phyloP scores from a whole-genome alignment of 2,797 vertebrate genomes.

The Phrynocephalus vlangalii region DNA sequence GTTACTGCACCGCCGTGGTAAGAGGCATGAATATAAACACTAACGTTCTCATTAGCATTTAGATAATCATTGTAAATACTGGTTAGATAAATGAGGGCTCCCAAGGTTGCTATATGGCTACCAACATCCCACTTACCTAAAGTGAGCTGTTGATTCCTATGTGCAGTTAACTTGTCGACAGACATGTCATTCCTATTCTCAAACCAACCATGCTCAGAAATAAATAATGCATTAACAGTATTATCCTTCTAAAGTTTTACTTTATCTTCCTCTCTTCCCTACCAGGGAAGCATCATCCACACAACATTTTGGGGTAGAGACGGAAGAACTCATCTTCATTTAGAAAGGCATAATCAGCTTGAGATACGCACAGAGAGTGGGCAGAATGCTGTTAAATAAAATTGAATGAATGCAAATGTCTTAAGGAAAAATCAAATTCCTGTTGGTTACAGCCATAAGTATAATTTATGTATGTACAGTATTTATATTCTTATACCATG shows the following conservation, averaged over 20 bases:
- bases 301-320: no score
- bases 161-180: constrained; percentile 44
- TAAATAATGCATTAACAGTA: background rate
- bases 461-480: no score
- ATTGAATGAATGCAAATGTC: no score
- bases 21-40: constrained; percentile 31
- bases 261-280: background rate
- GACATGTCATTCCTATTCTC: constrained; percentile 18
- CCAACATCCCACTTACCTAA: constrained; percentile 20
- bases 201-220: constrained; percentile 44
- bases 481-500: no score
- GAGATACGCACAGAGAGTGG: no score
- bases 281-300: no score
- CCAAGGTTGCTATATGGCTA: constrained; percentile 49
- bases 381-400: no score
- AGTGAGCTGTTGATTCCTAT: constrained; percentile 52
- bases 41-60: constrained; percentile 63
- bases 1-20: background rate
- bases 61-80: constrained; percentile 63
- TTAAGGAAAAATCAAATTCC: no score
- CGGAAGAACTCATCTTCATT: no score
- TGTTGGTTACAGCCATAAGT: no score
- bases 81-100: background rate
- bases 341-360: no score
- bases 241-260: background rate